Conservation (phyloP, 2,888 invertebrate species). For the Macrosoma leucophasiata region DNA sequence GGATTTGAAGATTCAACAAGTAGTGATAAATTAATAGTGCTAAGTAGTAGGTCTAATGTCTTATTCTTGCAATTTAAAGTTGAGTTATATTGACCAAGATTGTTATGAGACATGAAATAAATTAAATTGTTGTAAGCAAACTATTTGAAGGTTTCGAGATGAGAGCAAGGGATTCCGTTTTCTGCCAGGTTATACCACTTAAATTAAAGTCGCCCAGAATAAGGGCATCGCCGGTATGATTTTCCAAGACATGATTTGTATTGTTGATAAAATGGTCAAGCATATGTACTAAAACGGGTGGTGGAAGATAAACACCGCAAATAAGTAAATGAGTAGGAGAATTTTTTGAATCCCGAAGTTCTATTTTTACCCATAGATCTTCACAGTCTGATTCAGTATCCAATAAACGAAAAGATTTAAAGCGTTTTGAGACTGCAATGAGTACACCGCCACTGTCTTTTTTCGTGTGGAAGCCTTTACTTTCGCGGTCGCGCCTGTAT, state of each 20-base stretch:
- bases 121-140: slow-evolving; percentile 7
- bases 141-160: slow-evolving; percentile 8
- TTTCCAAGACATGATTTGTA: slow-evolving; percentile 6
- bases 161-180: background rate
- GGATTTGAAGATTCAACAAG: slow-evolving; percentile 1
- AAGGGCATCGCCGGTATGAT: background rate
- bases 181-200: slow-evolving; percentile 5
- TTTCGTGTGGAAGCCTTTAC: slow-evolving; percentile 6
- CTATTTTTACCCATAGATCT: slow-evolving; percentile 13
- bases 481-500: slow-evolving; percentile 11
- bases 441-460: slow-evolving; percentile 8
- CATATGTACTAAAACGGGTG: slow-evolving; percentile 10
- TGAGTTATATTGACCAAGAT: slow-evolving; percentile 5
- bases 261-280: slow-evolving; percentile 8
- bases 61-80: slow-evolving; percentile 4
- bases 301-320: slow-evolving; percentile 12
- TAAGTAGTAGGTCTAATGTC: slow-evolving; percentile 8
- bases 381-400: slow-evolving; percentile 9
- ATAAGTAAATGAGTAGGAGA: background rate
- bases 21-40: background rate
- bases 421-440: background rate
- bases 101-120: slow-evolving; percentile 12
- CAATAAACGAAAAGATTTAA: background rate
- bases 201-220: slow-evolving; percentile 12
- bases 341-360: background rate